Evolutionary conservation across 1,140 invertebrate species (phyloP).

Genomic region (Galleria mellonella): DNA sequence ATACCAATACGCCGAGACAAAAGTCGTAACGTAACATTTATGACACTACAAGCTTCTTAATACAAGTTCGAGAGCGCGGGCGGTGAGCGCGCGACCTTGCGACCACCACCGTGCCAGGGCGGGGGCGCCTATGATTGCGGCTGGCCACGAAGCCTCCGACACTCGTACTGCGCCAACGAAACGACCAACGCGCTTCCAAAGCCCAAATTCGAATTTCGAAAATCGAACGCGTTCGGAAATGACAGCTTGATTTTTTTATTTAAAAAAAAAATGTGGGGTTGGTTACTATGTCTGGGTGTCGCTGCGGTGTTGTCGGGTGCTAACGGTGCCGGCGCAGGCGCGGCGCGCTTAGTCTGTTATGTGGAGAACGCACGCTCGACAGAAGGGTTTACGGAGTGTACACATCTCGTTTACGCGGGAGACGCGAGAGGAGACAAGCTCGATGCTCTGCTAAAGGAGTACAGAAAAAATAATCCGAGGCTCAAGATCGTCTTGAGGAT

Average conservation of each 20-base stretch:
- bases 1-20: background rate
- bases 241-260: slow-evolving; percentile 39
- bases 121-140: slow-evolving; percentile 55
- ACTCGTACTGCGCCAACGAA: slow-evolving; percentile 51
- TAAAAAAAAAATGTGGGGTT: slow-evolving; percentile 43
- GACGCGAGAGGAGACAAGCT: slow-evolving; percentile 61
- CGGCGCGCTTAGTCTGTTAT: slow-evolving; percentile 66
- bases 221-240: slow-evolving; percentile 39
- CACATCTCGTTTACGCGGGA: slow-evolving; percentile 69
- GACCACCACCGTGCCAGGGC: slow-evolving; percentile 35
- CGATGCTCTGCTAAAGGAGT: slow-evolving; percentile 53
- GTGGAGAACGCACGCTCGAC: slow-evolving; percentile 43
- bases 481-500: slow-evolving; percentile 65
- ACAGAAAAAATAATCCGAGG: slow-evolving; percentile 62
- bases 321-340: slow-evolving; percentile 54
- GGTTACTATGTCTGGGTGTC: slow-evolving; percentile 39
- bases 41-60: background rate
- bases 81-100: slow-evolving; percentile 54
- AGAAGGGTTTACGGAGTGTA: slow-evolving; percentile 54
- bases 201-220: slow-evolving; percentile 21
- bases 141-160: slow-evolving; percentile 28
- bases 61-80: slow-evolving; percentile 2
- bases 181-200: slow-evolving; percentile 52
- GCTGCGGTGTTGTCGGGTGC: slow-evolving; percentile 32
- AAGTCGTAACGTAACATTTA: slow-evolving; percentile 1